Conservation (phyloP, 2,113 vertebrate genomes). For the Marmota flaviventris region DNA sequence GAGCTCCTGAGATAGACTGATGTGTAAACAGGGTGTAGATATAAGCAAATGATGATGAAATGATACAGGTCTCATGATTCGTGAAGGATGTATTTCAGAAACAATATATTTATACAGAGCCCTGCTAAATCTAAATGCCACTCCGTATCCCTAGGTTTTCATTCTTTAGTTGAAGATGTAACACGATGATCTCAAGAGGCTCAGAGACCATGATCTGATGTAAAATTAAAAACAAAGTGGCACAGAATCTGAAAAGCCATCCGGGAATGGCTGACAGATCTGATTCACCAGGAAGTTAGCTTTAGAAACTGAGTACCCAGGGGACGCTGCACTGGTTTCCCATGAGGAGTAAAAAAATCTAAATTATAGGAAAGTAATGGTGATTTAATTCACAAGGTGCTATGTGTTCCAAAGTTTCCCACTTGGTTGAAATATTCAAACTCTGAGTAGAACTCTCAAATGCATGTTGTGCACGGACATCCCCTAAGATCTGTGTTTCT, state of each 20-base stretch:
- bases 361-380: not conserved
- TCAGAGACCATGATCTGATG: not conserved
- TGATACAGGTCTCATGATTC: not conserved
- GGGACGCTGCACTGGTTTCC: not conserved
- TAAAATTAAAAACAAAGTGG: conserved; percentile 12
- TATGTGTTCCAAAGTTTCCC: conserved; percentile 58
- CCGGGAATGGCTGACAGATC: not conserved
- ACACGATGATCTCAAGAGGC: not conserved
- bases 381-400: conserved; percentile 19
- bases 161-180: conserved; percentile 48
- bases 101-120: not conserved
- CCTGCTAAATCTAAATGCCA: not conserved
- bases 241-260: not conserved
- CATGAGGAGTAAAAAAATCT: not conserved
- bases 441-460: conserved; percentile 36
- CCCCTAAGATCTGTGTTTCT: not conserved
- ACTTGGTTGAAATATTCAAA: conserved; percentile 38
- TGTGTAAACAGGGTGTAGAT: not conserved
- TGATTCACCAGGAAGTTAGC: conserved; percentile 28
- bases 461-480: not conserved
- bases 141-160: not conserved
- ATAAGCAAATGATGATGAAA: conserved; percentile 28
- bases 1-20: not conserved
- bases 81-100: not conserved
- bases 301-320: not conserved